phyloP scores from a whole-genome alignment of 2,888 invertebrate genomes.

The Microplitis manilae region DNA sequence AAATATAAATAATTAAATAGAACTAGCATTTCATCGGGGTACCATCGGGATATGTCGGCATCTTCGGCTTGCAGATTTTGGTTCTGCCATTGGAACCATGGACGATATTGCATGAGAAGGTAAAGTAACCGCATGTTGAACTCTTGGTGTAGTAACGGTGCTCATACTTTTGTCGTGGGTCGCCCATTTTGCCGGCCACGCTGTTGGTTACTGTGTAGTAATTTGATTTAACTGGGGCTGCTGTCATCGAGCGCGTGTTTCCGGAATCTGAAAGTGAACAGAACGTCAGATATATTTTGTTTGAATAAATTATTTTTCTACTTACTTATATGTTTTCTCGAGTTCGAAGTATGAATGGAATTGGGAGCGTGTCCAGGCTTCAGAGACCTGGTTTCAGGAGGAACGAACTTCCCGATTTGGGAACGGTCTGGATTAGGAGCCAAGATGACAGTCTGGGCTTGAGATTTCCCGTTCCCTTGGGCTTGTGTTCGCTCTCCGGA shows the following conservation, averaged over 20 bases:
- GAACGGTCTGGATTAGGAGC: conserved; percentile 50
- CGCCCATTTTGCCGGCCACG: conserved; percentile 81
- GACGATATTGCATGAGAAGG: conserved; percentile 87
- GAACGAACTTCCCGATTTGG: conserved; percentile 51
- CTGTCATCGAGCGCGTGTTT: conserved; percentile 35
- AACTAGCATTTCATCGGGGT: conserved; percentile 77
- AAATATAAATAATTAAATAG: conserved; percentile 3
- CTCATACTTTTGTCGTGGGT: conserved; percentile 73
- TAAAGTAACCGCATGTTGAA: conserved; percentile 89
- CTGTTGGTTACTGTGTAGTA: conserved; percentile 87
- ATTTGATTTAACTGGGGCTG: conserved; percentile 62
- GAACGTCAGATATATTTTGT: neutral
- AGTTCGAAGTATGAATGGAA: neutral
- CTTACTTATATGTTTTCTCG: neutral
- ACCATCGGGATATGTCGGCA: conserved; percentile 84
- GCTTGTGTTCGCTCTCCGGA: conserved; percentile 75
- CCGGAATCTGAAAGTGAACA: conserved; percentile 31
- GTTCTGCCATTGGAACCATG: conserved; percentile 84
- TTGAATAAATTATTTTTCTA: neutral
- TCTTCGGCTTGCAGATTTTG: conserved; percentile 86
- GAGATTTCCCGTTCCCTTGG: conserved; percentile 76
- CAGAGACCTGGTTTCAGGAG: conserved; percentile 61
- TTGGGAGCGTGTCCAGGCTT: conserved; percentile 32
- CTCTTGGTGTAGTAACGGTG: conserved; percentile 89
- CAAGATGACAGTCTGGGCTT: conserved; percentile 78